phyloP scores from a whole-genome alignment of 2,888 invertebrate genomes.

The Leptopilina drosophilae region DNA sequence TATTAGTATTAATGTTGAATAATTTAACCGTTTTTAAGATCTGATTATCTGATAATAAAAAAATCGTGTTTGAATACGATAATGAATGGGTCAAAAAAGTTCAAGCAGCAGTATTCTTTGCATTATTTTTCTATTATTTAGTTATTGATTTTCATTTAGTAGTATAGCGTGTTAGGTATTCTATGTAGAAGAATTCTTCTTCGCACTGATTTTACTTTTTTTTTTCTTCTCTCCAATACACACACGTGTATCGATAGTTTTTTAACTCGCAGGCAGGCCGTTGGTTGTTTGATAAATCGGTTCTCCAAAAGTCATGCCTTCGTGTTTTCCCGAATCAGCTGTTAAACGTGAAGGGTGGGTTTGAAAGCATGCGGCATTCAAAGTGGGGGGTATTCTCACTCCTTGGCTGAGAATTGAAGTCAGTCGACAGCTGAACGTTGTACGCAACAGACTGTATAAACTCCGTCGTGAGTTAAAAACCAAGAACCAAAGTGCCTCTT shows the following conservation, averaged over 20 bases:
- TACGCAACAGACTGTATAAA: slow-evolving; percentile 49
- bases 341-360: slow-evolving; percentile 59
- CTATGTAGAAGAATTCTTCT: slow-evolving; percentile 1
- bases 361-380: slow-evolving; percentile 16
- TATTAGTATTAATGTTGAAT: too few relatives aligned
- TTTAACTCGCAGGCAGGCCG: neutral
- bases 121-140: slow-evolving; percentile 26
- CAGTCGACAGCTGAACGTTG: slow-evolving; percentile 64
- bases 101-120: neutral
- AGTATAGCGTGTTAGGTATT: neutral
- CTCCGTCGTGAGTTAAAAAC: neutral
- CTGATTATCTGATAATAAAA: neutral
- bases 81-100: slow-evolving; percentile 13
- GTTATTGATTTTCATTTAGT: slow-evolving; percentile 17
- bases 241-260: neutral
- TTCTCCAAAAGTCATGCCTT: slow-evolving; percentile 44
- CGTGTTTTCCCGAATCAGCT: slow-evolving; percentile 73
- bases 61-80: neutral
- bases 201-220: neutral
- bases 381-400: slow-evolving; percentile 53
- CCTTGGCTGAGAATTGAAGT: slow-evolving; percentile 42
- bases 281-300: slow-evolving; percentile 9
- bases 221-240: neutral
- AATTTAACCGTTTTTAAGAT: too few relatives aligned
- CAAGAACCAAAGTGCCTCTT: slow-evolving; percentile 20